A percentile compares a stretch with the other conserved stretches of the same genome.
Conservation (phyloP, 2,888 invertebrate species). For the Maniola hyperantus region DNA sequence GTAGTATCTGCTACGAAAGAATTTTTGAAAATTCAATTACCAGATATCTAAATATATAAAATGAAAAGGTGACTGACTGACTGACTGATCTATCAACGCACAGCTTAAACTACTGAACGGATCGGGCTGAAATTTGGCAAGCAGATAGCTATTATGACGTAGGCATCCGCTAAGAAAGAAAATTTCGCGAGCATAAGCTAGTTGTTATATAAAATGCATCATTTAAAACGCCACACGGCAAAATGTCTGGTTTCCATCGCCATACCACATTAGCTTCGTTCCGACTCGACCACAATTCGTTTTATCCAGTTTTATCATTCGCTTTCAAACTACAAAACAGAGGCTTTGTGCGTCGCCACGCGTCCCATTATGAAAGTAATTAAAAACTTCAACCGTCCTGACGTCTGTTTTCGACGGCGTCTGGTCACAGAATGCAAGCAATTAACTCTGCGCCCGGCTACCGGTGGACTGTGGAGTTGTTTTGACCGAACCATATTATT, state of each 20-base stretch:
- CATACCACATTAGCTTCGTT: not conserved
- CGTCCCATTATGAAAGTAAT: conserved; percentile 51
- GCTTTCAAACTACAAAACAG: conserved; percentile 10
- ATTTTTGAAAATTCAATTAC: too few species aligned
- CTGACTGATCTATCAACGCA: too few species aligned
- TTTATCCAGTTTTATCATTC: conserved; percentile 18
- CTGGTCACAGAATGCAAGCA: conserved; percentile 56
- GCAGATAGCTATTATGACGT: too few species aligned
- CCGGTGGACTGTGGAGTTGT: conserved; percentile 50
- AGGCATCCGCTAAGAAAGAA: too few species aligned
- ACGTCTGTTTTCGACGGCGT: conserved; percentile 42
- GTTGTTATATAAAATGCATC: not conserved
- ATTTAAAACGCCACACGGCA: not conserved
- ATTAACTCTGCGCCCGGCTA: conserved; percentile 59
- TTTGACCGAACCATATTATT: conserved; percentile 49
- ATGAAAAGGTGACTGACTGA: too few species aligned
- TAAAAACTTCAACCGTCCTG: conserved; percentile 42
- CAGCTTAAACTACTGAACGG: too few species aligned
- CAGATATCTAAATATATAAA: too few species aligned
- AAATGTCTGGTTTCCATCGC: not conserved
- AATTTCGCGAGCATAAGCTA: too few species aligned
- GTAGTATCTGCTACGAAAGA: too few species aligned
- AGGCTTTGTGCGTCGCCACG: conserved; percentile 35
- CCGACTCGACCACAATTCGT: conserved; percentile 11
- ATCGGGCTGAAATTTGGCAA: too few species aligned